A percentile compares a stretch with the other conserved stretches of the same genome.
Evolutionary conservation across 2,113 vertebrate species (phyloP).

Genomic region (Chloropsis hardwickii): DNA sequence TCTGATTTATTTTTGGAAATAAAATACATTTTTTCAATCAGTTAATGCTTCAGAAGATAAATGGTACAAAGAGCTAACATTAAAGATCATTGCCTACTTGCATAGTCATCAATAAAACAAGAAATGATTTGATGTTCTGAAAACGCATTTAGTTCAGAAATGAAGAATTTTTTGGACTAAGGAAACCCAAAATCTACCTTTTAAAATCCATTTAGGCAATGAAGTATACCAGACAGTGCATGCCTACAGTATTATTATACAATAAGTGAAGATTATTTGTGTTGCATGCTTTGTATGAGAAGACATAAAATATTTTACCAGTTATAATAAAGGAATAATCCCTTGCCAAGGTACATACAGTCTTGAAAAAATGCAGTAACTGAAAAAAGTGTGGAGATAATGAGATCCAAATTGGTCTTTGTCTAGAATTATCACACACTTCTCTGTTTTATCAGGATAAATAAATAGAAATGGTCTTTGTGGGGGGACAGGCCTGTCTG

Average conservation of each 20-base stretch:
- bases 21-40: not conserved
- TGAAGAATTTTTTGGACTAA: not conserved
- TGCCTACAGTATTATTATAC: not conserved
- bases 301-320: not conserved
- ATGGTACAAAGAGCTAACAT: not conserved
- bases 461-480: not conserved
- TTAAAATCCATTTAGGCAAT: not conserved
- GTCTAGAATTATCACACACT: not conserved
- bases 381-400: not conserved
- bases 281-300: not conserved
- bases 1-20: not conserved
- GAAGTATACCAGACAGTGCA: not conserved
- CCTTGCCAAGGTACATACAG: not conserved
- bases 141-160: not conserved
- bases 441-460: not conserved
- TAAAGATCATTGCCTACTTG: not conserved
- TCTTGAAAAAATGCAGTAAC: not conserved
- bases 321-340: not conserved
- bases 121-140: not conserved
- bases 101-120: not conserved
- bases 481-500: not conserved
- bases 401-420: not conserved
- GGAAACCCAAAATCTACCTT: not conserved
- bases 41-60: not conserved
- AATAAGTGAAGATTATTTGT: constrained; percentile 15